A percentile compares a stretch with the other conserved stretches of the same genome.
Evolutionary conservation across 2,888 invertebrate species (phyloP).

Genomic region (Anticlea derivata): DNA sequence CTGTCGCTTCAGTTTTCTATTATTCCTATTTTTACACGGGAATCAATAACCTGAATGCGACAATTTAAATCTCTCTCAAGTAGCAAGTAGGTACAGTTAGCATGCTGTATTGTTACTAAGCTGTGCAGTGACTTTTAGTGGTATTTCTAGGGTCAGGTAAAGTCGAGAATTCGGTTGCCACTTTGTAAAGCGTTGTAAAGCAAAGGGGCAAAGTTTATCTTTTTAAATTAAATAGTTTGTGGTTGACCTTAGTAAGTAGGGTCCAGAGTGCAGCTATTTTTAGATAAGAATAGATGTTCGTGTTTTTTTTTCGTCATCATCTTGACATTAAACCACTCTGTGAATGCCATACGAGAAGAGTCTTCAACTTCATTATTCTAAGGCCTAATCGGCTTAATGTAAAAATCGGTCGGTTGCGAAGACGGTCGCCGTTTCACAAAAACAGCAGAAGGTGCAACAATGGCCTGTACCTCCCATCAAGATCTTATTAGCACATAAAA

Average conservation of each 20-base stretch:
- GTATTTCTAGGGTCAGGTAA: slow-evolving; percentile 12
- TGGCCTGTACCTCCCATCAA: slow-evolving; percentile 2
- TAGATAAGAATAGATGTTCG: not conserved
- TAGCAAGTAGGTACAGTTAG: too few species aligned
- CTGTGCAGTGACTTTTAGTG: not conserved
- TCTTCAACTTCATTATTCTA: too few species aligned
- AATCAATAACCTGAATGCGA: too few species aligned
- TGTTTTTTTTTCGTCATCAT: too few species aligned
- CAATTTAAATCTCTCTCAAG: too few species aligned
- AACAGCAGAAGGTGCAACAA: not conserved
- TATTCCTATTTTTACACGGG: too few species aligned
- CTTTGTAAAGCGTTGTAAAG: slow-evolving; percentile 2
- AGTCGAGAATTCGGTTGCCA: slow-evolving; percentile 1
- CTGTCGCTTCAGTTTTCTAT: too few species aligned
- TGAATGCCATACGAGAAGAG: too few species aligned
- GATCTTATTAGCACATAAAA: slow-evolving; percentile 12
- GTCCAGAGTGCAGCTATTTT: not conserved
- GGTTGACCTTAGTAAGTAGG: slow-evolving; percentile 1
- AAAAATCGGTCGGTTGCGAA: too few species aligned
- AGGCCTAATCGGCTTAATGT: too few species aligned
- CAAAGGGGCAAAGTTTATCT: slow-evolving; percentile 8
- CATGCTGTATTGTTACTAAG: not conserved
- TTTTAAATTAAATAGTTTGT: slow-evolving; percentile 11
- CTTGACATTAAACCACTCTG: too few species aligned
- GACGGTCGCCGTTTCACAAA: not conserved